These are phyloP conservation scores for Brachyistius frenatus DNA, from an alignment of 2,113 vertebrate species.

Conservation along the genomic window DNA sequence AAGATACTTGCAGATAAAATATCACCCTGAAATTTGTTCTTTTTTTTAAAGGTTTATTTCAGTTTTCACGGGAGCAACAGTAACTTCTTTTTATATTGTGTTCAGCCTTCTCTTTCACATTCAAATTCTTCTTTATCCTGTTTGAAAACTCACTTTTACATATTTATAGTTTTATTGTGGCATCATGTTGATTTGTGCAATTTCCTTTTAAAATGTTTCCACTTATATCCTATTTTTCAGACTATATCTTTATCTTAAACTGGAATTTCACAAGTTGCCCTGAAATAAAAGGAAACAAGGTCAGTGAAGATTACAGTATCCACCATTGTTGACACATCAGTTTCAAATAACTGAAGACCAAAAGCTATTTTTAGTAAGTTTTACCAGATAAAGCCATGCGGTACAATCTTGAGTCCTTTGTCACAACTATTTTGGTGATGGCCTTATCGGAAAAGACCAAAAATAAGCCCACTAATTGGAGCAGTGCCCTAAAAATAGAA, in stretches of 20 bases:
- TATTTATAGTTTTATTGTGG: background rate
- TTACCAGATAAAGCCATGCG: background rate
- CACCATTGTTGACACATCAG: background rate
- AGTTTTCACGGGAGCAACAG: background rate
- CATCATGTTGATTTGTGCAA: too few relatives aligned
- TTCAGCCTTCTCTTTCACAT: too few relatives aligned
- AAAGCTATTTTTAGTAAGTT: background rate
- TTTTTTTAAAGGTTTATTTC: background rate
- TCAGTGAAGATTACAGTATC: too few relatives aligned
- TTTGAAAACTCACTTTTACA: background rate
- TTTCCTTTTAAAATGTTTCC: too few relatives aligned
- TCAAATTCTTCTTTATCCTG: background rate
- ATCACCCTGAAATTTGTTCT: background rate
- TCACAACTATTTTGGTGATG: constrained; percentile 29
- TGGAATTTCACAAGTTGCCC: background rate
- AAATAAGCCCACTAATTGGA: constrained; percentile 20
- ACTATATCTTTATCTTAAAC: too few relatives aligned
- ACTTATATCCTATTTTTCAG: too few relatives aligned
- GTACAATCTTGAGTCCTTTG: background rate
- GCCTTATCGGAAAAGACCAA: background rate
- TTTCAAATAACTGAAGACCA: background rate
- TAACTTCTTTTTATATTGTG: too few relatives aligned
- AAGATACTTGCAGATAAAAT: background rate
- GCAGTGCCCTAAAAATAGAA: constrained; percentile 48
- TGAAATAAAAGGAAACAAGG: background rate